Base-by-base conservation (phyloP, 2,797 vertebrate genomes). In the Chromobotia macracanthus region DNA sequence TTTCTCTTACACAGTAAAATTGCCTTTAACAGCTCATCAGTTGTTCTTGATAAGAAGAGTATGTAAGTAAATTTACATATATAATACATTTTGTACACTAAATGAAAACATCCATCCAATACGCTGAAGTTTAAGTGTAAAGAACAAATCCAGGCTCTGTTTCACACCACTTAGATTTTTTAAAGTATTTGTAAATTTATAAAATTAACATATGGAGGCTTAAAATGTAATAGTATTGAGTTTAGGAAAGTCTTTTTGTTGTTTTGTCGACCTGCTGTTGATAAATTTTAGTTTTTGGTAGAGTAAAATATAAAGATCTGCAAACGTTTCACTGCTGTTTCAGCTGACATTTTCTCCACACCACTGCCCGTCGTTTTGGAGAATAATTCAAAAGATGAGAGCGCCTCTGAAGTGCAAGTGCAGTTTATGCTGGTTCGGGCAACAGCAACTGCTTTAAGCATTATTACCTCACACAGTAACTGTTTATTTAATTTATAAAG, bases 401-500 rank as follows among this genome's bases (percentile, higher is more conserved):
- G 23, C 5, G 23, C 23, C 56, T 60, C 23, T 15, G 23, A 28
- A 23, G 56, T 19, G 13, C 23, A 60, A 12, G 5, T 5, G 4
- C 23, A 5, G 12, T 15, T 11, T 60, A 12, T 28, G 23, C 23
- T 60, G 12, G 58, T 28, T 28, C 13, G 19, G 2, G 56, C 13
- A 11, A 50, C 15, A 18, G 4, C 48, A 10, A 50, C 48, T 50
- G 15, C 48, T 50, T 50, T 16, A 50, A 58, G 21, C 11, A 58
- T 44, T 44, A 44, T 58, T 58, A 58, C 13, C 21, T 25, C 21
- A 58, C 56, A 60, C 58, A 60, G 25, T 28, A 58, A 13, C 55
- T 58, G 56, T 60, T 60, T 60, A 60, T 25, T 60, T 60, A 60
- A 60, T 16, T 60, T 60, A 28, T 23, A 60, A 60, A 60, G 13